Evolutionary conservation across 2,113 vertebrate genomes (phyloP), one percentile per base, ranked within the genome.

Genomic region (Trinectes maculatus): DNA sequence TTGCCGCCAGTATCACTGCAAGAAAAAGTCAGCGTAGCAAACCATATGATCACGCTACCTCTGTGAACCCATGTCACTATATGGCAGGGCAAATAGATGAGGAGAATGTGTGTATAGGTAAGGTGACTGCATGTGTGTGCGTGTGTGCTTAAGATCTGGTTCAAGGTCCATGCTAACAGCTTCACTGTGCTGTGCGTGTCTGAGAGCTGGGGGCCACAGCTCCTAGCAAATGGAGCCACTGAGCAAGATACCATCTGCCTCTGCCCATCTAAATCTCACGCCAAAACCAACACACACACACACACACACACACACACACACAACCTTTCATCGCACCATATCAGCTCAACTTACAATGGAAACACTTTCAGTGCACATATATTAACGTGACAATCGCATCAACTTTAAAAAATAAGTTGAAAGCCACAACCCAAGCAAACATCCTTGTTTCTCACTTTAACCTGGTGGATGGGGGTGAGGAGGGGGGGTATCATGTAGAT

Each of bases 231-330:
- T 49, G 37, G 53, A 83, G 68, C 71, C 75, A 65, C 65, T 88
- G 85, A 87, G 84, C 74, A 71, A 75, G 66, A 67, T 80, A 87
- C 85, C 88, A 91, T 91, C 88, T 91, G 88, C 84, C 74, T 83
- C 81, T 69, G 77, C 81, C 68, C 79, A 85, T 87, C 87, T 81
- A 56, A 65, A 78, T 43, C 70, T 79, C 81, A 69, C 31, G 47
- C 49, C 46, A 62, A 69, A 19, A 69, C 28, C 8, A 28, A 52
- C 59, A 73, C 60, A 74, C 54, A 29, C 24, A 44, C 16, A 71
- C 40, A 69, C 66, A 74, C 51, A 60, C 44, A 51, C 52, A 58
- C 49, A 69, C 53, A 62, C 8, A 49, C 48, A 52, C 16, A 31
- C 26, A 33, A 16, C 19, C n/a, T 2, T 22, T 44, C 19, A 21